These are phyloP conservation scores for Microcebus ravelobensis DNA, from an alignment of 2,113 vertebrate species.

Conservation along the genomic window DNA sequence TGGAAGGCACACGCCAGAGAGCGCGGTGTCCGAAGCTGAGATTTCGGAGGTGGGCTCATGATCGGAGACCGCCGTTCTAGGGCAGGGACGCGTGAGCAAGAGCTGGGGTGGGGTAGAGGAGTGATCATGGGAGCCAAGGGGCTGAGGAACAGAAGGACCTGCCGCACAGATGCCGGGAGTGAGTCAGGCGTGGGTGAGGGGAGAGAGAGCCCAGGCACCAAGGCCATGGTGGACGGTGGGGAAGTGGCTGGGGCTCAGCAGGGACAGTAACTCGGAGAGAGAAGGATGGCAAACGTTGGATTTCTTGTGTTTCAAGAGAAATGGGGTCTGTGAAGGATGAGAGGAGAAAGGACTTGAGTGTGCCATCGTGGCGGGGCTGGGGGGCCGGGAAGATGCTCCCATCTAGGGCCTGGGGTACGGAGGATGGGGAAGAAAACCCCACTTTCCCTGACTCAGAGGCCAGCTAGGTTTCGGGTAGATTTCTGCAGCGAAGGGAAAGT, in stretches of 20 bases:
- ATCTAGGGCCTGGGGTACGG: neutral
- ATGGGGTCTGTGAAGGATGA: neutral
- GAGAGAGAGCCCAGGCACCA: neutral
- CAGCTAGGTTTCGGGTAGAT: neutral
- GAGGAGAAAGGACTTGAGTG: neutral
- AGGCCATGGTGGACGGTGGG: neutral
- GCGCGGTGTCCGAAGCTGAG: neutral
- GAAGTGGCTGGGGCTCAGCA: neutral
- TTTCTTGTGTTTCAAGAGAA: neutral
- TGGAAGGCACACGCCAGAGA: neutral
- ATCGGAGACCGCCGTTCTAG: neutral
- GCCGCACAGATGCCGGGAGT: no score
- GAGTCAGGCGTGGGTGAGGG: neutral
- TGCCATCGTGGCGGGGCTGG: neutral
- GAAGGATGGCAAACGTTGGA: no score
- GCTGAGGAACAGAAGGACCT: neutral
- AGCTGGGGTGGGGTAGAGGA: neutral
- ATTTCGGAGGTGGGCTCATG: neutral
- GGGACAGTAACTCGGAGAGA: neutral
- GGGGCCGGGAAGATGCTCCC: neutral
- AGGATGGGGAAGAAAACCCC: neutral
- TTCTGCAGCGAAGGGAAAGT: neutral
- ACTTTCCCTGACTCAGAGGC: neutral
- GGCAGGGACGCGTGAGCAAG: neutral
- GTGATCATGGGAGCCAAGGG: neutral